Percentiles rank a stretch among this genome's conserved stretches.
Evolutionary conservation across 1,140 invertebrate species (phyloP).

Genomic region (Bombus ignitus): DNA sequence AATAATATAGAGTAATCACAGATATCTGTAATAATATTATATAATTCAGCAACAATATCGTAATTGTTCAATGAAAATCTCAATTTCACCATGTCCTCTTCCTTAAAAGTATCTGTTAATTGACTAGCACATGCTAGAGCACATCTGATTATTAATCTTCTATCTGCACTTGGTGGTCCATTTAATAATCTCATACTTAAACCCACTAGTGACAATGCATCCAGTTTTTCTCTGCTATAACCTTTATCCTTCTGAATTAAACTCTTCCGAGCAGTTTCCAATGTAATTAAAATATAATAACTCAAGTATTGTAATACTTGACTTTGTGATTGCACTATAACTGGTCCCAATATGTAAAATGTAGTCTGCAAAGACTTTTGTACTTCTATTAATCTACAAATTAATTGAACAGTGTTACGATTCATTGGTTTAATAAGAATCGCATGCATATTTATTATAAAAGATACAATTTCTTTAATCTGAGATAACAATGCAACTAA

Average conservation of each 20-base stretch:
- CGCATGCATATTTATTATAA: conserved; percentile 92
- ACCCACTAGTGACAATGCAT: conserved; percentile 86
- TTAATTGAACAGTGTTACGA: conserved; percentile 88
- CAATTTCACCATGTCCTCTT: conserved; percentile 76
- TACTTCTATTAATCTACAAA: conserved; percentile 92
- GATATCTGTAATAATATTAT: conserved; percentile 68
- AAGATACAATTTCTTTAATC: conserved; percentile 86
- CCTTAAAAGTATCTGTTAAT: conserved; percentile 77
- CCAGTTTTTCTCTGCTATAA: conserved; percentile 85
- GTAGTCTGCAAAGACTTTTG: conserved; percentile 90
- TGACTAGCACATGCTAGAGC: conserved; percentile 84
- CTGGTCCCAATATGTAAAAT: conserved; percentile 79
- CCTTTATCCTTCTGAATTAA: conserved; percentile 83
- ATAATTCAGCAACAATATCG: conserved; percentile 76
- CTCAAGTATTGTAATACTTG: conserved; percentile 85
- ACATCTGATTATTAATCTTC: conserved; percentile 84
- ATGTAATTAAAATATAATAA: conserved; percentile 83
- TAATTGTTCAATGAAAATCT: conserved; percentile 76
- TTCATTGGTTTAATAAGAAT: conserved; percentile 89
- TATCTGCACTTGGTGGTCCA: conserved; percentile 85
- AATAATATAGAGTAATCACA: conserved; percentile 79
- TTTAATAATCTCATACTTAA: conserved; percentile 85
- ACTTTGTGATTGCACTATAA: conserved; percentile 79
- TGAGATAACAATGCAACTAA: conserved; percentile 86
- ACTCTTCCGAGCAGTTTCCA: conserved; percentile 84